phyloP scores from a whole-genome alignment of 2,113 vertebrate species.

The Platysteira castanea region DNA sequence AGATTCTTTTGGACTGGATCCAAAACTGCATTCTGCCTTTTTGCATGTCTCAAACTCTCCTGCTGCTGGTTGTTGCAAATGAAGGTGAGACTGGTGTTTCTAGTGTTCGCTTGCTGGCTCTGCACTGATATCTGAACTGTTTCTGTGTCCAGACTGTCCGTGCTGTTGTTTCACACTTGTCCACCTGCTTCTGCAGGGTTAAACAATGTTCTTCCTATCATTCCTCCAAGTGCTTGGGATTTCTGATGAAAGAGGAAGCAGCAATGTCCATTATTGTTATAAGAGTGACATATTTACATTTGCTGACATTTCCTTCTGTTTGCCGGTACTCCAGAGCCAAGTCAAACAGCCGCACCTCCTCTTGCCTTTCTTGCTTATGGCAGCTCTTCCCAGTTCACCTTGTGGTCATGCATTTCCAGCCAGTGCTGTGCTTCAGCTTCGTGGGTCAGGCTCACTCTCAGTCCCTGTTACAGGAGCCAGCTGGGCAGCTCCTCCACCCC shows the following conservation, averaged over 20 bases:
- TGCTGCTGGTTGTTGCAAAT: not conserved
- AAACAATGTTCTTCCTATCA: not conserved
- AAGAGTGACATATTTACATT: not conserved
- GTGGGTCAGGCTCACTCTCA: not conserved
- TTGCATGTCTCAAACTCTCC: not conserved
- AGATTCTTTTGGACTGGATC: not conserved
- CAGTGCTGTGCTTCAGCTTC: not conserved
- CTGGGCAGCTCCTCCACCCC: not conserved
- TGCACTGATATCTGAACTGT: not conserved
- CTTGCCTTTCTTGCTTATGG: not conserved
- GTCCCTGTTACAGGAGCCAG: not conserved
- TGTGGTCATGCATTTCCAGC: not conserved
- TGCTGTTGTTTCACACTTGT: not conserved
- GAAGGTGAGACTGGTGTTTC: not conserved
- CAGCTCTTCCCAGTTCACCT: not conserved
- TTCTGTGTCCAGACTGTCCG: not conserved
- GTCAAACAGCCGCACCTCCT: conserved; percentile 7
- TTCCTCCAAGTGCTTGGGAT: not conserved
- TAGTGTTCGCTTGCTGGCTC: not conserved
- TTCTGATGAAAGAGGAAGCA: not conserved
- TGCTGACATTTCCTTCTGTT: not conserved
- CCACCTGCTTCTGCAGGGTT: not conserved
- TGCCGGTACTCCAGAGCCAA: not conserved
- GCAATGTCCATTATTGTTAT: not conserved
- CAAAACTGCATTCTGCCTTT: not conserved